Base-by-base conservation (phyloP, 1,140 invertebrate genomes). In the Drosophila truncata region DNA sequence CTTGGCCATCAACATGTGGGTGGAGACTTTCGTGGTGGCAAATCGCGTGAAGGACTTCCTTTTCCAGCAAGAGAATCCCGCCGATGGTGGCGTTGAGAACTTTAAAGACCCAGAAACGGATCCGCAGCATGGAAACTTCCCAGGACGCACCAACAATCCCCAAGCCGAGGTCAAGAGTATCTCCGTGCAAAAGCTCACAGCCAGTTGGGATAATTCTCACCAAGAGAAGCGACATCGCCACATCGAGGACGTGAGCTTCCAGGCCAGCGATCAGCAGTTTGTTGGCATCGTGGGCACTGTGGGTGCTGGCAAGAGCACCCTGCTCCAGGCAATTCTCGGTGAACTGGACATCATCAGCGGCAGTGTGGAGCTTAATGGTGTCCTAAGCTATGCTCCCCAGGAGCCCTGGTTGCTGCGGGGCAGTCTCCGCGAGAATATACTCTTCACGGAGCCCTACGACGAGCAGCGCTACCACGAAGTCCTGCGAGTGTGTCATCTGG, bases 271-370 rank as follows among this genome's bases (percentile, higher is more conserved):
- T 8, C 94, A 94, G 10, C 93, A 95, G 71, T 93, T 97, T 4
- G 82, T 96, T 5, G 95, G 95, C 2, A 93, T 97, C 2, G 94
- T 97, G 46, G 97, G 97, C 27, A 94, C 95, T 52, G 96, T 98
- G 18, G 97, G 97, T n/a, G 94, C 96, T 8, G 97, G 97, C 14
- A 98, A 98, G 94, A 96, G 95, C 18, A 96, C 93, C 0, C 79
- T 97, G 2, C 91, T 97, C 0, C 94, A 97, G 81, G 93, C 94
- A 0, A 94, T 98, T 59, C 92, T 98, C 2, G 93, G 95, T 20
- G 97, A 98, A 88, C 91, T 97, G 42, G 95, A 95, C n/a, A 79
- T 95, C 2, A 91, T 80, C 0, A 81, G 92, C 3, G 97, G 97
- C 2, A 92, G 83, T 14, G 86, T 97, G 0, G 91, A 93, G 14